phyloP scores from a whole-genome alignment of 2,797 vertebrate genomes.

The Chaetophractus vellerosus region DNA sequence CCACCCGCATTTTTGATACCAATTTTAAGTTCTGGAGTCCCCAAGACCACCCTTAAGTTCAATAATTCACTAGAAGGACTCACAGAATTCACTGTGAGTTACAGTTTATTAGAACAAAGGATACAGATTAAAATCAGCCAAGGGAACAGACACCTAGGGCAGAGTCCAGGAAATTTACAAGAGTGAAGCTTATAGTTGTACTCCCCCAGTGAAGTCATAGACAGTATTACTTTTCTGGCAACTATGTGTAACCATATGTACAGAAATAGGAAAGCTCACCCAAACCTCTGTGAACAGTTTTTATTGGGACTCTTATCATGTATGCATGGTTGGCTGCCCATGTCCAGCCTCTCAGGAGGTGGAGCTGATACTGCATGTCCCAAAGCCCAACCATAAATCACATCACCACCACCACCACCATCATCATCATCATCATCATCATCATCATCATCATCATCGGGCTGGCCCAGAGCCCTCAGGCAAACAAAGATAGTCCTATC shows the following conservation, averaged over 20 bases:
- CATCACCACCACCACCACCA: neutral
- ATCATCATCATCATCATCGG: too few species aligned
- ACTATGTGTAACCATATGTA: neutral
- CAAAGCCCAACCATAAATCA: neutral
- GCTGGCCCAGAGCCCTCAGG: neutral
- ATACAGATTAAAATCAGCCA: neutral
- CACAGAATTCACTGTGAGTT: neutral
- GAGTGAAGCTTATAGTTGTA: neutral
- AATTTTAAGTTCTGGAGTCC: neutral
- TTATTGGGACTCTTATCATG: neutral
- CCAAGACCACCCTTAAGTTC: neutral
- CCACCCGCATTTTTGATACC: neutral
- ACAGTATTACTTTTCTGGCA: neutral
- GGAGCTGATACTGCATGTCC: neutral
- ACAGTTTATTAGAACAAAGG: neutral
- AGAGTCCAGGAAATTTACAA: neutral
- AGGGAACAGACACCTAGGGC: neutral
- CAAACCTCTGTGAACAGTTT: neutral
- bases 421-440: too few species aligned
- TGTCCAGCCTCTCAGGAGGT: neutral
- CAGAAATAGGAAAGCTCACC: neutral
- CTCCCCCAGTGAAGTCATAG: neutral
- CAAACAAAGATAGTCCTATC: neutral
- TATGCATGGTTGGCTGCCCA: neutral
- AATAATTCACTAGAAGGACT: slow-evolving; percentile 20